Conservation (phyloP, 2,113 vertebrate species). For the Opisthocomus hoazin region DNA sequence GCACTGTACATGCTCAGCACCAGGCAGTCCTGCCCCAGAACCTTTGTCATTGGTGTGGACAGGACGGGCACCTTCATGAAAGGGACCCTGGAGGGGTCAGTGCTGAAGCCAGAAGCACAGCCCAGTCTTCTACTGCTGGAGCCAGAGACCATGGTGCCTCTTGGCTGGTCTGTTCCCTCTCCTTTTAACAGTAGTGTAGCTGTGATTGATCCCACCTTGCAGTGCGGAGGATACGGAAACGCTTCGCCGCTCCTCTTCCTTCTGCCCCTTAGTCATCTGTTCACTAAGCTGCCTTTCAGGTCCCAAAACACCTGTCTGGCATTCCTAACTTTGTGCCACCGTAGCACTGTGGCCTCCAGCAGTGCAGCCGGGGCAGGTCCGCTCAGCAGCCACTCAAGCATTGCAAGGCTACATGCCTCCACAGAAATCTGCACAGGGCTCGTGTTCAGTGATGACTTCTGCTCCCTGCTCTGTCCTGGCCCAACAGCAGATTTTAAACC, state of each 20-base stretch:
- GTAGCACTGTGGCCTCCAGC: neutral
- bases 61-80: fast-evolving
- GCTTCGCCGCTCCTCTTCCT: neutral
- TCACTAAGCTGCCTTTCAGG: neutral
- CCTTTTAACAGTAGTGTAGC: neutral
- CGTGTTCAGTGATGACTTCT: neutral
- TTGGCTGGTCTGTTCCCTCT: neutral
- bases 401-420: neutral
- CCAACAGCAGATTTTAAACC: neutral
- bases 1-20: fast-evolving
- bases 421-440: neutral
- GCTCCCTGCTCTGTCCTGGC: neutral
- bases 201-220: neutral
- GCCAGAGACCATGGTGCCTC: fast-evolving
- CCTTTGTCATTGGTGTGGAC: fast-evolving
- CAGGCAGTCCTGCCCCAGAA: neutral
- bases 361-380: neutral
- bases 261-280: neutral
- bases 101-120: neutral
- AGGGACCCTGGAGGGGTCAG: fast-evolving
- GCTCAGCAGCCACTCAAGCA: neutral
- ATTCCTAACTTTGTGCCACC: neutral
- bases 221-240: neutral
- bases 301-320: neutral
- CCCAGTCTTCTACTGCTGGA: neutral